These are phyloP conservation scores for Clepsis dumicolana DNA, from an alignment of 2,888 invertebrate genomes.

Conservation along the genomic window DNA sequence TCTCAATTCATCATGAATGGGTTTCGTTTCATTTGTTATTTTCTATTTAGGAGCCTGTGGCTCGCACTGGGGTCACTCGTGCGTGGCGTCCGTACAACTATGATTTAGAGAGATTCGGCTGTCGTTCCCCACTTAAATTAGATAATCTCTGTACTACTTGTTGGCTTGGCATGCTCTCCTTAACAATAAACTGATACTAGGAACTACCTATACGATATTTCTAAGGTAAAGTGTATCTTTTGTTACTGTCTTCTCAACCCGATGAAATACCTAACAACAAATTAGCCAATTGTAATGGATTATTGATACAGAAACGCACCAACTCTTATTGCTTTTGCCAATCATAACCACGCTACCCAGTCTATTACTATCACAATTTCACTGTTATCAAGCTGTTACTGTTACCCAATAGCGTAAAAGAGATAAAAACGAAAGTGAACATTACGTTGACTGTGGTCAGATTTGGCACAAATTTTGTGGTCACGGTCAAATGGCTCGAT, in stretches of 20 bases:
- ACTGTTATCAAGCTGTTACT: conserved; percentile 57
- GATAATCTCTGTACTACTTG: conserved; percentile 12
- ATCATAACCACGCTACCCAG: conserved; percentile 7
- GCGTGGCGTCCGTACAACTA: conserved; percentile 15
- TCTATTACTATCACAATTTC: conserved; percentile 46
- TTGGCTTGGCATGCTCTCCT: neutral
- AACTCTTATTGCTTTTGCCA: conserved; percentile 11
- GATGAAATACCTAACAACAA: no score
- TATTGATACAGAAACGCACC: neutral
- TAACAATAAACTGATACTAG: neutral
- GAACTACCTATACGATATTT: neutral
- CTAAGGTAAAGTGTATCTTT: neutral
- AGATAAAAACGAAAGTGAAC: conserved; percentile 65
- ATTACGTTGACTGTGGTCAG: conserved; percentile 57
- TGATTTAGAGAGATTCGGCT: conserved; percentile 22
- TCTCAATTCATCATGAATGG: conserved; percentile 27
- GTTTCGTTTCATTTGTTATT: conserved; percentile 14
- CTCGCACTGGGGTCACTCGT: conserved; percentile 36
- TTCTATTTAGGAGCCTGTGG: conserved; percentile 26
- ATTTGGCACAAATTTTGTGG: conserved; percentile 72
- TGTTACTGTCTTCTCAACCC: neutral
- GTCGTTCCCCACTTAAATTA: conserved; percentile 12
- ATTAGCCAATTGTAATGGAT: neutral
- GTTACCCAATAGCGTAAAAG: conserved; percentile 57
- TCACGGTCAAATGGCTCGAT: conserved; percentile 71